Evolutionary conservation across 2,113 vertebrate genomes (phyloP).

Genomic region (Piaya cayana): DNA sequence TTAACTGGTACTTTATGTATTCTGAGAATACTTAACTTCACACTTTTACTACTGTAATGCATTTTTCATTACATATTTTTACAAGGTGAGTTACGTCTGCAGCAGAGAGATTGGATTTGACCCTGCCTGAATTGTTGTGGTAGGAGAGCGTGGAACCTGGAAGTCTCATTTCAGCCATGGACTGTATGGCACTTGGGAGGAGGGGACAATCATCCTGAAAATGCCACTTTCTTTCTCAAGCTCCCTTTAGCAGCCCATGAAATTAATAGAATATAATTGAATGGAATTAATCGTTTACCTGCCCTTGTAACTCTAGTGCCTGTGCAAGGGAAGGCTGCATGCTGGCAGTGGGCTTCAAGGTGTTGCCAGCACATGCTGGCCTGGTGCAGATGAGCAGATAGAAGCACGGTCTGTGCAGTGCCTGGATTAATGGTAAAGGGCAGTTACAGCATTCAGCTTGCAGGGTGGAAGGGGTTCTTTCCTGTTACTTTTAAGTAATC

Average conservation of each 20-base stretch:
- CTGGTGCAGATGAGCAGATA: background rate
- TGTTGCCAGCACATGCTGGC: accelerated
- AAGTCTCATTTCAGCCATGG: background rate
- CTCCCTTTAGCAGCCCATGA: background rate
- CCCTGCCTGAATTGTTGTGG: background rate
- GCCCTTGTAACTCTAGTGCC: background rate
- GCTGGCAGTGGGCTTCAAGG: background rate
- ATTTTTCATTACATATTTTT: background rate
- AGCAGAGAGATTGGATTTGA: accelerated
- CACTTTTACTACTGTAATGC: background rate
- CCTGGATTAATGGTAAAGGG: background rate
- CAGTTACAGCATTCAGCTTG: background rate
- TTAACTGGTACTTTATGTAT: background rate
- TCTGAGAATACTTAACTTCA: background rate
- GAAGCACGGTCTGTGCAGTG: background rate
- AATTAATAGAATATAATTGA: background rate
- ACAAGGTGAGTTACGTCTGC: background rate
- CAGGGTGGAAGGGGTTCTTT: background rate
- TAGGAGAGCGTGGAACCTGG: background rate
- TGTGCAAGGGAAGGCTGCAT: background rate
- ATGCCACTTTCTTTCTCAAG: background rate
- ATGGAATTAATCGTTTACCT: background rate
- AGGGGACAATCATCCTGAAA: background rate
- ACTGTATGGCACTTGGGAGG: background rate
- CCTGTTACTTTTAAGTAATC: too few relatives aligned